These are phyloP conservation scores for Meganola albula DNA, from an alignment of 2,888 invertebrate species.

Conservation along the genomic window DNA sequence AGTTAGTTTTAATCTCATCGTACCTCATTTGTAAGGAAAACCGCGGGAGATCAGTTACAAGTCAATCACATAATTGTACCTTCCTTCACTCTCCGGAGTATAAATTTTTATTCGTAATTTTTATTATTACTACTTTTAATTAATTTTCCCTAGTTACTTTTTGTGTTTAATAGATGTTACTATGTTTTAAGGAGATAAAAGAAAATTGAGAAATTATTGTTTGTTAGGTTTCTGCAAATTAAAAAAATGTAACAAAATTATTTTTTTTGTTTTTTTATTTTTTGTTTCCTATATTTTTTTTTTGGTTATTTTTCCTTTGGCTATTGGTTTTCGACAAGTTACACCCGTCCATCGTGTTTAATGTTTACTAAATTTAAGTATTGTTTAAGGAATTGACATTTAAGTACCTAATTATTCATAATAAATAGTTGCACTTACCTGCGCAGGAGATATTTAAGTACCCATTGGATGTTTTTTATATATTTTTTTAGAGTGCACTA, in stretches of 20 bases:
- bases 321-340: slow-evolving; percentile 67
- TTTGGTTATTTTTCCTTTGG: slow-evolving; percentile 38
- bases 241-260: slow-evolving; percentile 76
- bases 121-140: slow-evolving; percentile 63
- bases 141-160: slow-evolving; percentile 71
- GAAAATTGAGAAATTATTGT: slow-evolving; percentile 72
- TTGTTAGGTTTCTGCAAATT: slow-evolving; percentile 79
- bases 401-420: slow-evolving; percentile 62
- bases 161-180: slow-evolving; percentile 80
- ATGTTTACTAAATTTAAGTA: slow-evolving; percentile 66
- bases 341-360: slow-evolving; percentile 77
- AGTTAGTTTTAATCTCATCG: slow-evolving; percentile 70
- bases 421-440: slow-evolving; percentile 64
- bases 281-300: slow-evolving; percentile 39
- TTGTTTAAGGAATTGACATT: slow-evolving; percentile 68
- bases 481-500: slow-evolving; percentile 65
- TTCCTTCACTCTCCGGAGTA: slow-evolving; percentile 74
- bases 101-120: slow-evolving; percentile 64
- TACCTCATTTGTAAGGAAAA: slow-evolving; percentile 57
- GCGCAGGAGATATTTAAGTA: slow-evolving; percentile 58
- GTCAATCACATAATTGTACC: slow-evolving; percentile 64
- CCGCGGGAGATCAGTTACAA: slow-evolving; percentile 54
- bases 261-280: slow-evolving; percentile 61
- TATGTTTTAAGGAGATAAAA: slow-evolving; percentile 76
- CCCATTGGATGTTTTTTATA: slow-evolving; percentile 64